phyloP scores from a whole-genome alignment of 1,140 invertebrate species.

The Calephelis virginiensis region DNA sequence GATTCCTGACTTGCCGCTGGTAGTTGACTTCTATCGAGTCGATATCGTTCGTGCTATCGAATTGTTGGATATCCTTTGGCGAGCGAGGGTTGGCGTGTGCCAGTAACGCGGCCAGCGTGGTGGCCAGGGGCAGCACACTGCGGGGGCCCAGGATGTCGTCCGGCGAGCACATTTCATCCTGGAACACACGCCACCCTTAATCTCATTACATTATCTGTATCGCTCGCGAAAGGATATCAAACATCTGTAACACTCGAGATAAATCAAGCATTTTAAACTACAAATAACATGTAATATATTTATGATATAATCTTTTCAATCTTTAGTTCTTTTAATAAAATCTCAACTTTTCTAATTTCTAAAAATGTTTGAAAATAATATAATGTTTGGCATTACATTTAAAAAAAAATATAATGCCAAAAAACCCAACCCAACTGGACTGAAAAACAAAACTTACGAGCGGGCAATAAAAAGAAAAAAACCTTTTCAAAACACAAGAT shows the following conservation, averaged over 20 bases:
- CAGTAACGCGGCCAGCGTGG: constrained; percentile 79
- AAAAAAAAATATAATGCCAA: no score
- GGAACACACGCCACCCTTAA: constrained; percentile 83
- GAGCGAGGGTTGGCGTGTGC: constrained; percentile 75
- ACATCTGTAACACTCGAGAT: constrained; percentile 60
- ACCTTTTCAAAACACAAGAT: no score
- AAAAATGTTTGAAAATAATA: no score
- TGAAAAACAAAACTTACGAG: no score
- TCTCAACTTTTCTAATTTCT: no score
- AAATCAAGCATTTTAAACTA: constrained; percentile 24
- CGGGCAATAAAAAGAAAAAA: no score
- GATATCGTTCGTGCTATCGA: constrained; percentile 16
- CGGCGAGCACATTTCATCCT: constrained; percentile 87
- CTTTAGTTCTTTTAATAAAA: no score
- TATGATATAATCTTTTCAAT: no score
- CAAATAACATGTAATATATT: neutral
- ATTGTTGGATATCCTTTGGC: constrained; percentile 51
- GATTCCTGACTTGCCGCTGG: constrained; percentile 39
- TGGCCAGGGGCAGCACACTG: constrained; percentile 58
- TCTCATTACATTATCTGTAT: constrained; percentile 41
- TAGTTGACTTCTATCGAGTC: constrained; percentile 54
- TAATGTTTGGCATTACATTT: no score
- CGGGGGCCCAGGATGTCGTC: constrained; percentile 82
- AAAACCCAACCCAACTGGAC: no score
- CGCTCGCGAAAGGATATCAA: constrained; percentile 56